Base-by-base conservation (phyloP, 1,140 invertebrate species). In the Parasteatoda tepidariorum region DNA sequence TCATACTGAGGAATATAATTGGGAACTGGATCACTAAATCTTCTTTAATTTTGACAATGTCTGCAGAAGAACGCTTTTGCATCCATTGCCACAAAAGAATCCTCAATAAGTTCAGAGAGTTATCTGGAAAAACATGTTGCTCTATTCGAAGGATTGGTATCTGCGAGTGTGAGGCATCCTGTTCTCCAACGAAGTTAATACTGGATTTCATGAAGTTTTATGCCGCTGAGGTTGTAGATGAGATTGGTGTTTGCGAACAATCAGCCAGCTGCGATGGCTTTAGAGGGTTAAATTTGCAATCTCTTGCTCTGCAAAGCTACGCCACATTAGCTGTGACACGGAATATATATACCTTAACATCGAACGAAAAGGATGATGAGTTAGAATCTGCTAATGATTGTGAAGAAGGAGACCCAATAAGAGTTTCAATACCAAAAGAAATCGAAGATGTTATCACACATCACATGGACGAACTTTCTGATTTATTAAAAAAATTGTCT, bases 381-480 rank as follows among this genome's bases (percentile, higher is more conserved):
- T 13, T 34, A 15, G n/a, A 28, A 3, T 62, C 55, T 38, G 76
- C 38, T 11, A 34, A 67, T 38, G 24, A 22, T 22, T 18, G 31
- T 31, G 78, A 82, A 62, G 78, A 82, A 41, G 78, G 78, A 0
- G 78, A 82, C 22, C 78, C 78, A 0, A 82, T 82, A 13, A 24
- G 78, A 71, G 34, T 82, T 3, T 67, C 66, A n/a, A 67, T 82
- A 18, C 24, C 78, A 2, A n/a, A 26, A 48, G 78, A 82, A 11
- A 70, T 82, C 30, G 57, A 71, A 41, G 6, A 28, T 3, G n/a
- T 82, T 7, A 34, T 82, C 7, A 61, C 66, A 31, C 4, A 62
- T 41, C 33, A 71, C 11, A 22, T 18, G 11, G 78, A 70, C n/a
- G 67, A 82, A 2, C 11, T 71, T 1, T n/a, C 13, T 18, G 7